These are phyloP conservation scores for Dinomys branickii DNA, from an alignment of 2,113 vertebrate species.

Conservation along the genomic window DNA sequence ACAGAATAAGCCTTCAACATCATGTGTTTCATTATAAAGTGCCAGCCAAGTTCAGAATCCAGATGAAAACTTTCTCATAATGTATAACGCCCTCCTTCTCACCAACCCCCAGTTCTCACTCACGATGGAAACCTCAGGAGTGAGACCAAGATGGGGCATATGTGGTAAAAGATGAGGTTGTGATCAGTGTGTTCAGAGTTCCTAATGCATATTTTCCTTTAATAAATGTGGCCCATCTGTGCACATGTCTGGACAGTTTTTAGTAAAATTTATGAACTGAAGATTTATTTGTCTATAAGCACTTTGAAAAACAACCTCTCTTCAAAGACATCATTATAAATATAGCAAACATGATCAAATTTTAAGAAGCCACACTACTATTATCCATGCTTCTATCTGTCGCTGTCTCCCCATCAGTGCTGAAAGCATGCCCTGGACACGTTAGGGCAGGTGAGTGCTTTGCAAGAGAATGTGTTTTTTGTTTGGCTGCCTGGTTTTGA, in stretches of 20 bases:
- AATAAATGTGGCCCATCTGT: slow-evolving; percentile 39
- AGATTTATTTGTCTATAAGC: slow-evolving; percentile 58
- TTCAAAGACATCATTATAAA: slow-evolving; percentile 58
- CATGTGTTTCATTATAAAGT: neutral
- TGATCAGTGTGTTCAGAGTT: neutral
- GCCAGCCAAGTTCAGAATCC: neutral
- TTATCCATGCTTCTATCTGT: slow-evolving; percentile 61
- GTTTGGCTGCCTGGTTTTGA: slow-evolving; percentile 55
- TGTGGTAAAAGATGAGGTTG: neutral
- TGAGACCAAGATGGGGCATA: neutral
- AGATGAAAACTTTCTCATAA: neutral
- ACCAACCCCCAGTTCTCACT: neutral
- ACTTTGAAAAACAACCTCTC: slow-evolving; percentile 64
- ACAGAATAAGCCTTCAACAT: neutral
- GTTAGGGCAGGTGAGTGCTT: slow-evolving; percentile 38
- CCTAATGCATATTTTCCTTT: neutral
- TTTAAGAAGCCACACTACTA: slow-evolving; percentile 63
- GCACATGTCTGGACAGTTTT: slow-evolving; percentile 37
- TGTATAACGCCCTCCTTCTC: neutral
- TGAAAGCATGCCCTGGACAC: slow-evolving; percentile 43
- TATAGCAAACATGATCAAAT: slow-evolving; percentile 56
- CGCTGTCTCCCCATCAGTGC: neutral
- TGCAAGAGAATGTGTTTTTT: slow-evolving; percentile 35
- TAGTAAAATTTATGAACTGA: slow-evolving; percentile 60
- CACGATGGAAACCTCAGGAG: neutral